phyloP scores from a whole-genome alignment of 2,888 invertebrate genomes.

The Spodoptera exigua region DNA sequence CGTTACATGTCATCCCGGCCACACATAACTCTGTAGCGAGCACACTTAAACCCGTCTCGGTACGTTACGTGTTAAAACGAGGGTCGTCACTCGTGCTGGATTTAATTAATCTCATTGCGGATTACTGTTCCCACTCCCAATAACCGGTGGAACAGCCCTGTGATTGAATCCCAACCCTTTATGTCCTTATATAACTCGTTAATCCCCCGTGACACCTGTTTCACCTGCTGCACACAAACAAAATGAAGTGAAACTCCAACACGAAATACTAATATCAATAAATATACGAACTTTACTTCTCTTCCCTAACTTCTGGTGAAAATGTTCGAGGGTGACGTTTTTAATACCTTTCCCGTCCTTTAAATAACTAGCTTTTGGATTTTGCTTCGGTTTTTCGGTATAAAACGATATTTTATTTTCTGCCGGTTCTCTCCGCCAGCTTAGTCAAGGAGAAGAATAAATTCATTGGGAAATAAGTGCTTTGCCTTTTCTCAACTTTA shows the following conservation, averaged over 20 bases:
- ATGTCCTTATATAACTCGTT: conserved; percentile 27
- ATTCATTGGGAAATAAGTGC: too few relatives aligned
- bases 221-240: conserved; percentile 19
- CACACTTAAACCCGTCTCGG: conserved; percentile 20
- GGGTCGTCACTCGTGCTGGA: conserved; percentile 37
- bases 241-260: conserved; percentile 24
- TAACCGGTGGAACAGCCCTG: conserved; percentile 33
- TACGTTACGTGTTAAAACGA: conserved; percentile 36
- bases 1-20: not conserved
- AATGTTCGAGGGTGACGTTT: conserved; percentile 11
- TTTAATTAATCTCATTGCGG: conserved; percentile 52
- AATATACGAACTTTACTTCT: conserved; percentile 28
- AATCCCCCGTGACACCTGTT: conserved; percentile 39
- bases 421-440: too few relatives aligned
- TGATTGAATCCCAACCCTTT: conserved; percentile 49
- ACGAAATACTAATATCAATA: conserved; percentile 42
- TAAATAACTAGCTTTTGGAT: not conserved
- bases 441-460: too few relatives aligned
- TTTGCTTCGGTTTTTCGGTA: not conserved
- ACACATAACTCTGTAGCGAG: conserved; percentile 20
- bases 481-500: too few relatives aligned
- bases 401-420: not conserved
- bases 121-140: conserved; percentile 28
- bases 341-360: conserved; percentile 19
- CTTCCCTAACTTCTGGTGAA: conserved; percentile 15